Conservation (phyloP, 2,113 vertebrate genomes). For the Tor tambroides region DNA sequence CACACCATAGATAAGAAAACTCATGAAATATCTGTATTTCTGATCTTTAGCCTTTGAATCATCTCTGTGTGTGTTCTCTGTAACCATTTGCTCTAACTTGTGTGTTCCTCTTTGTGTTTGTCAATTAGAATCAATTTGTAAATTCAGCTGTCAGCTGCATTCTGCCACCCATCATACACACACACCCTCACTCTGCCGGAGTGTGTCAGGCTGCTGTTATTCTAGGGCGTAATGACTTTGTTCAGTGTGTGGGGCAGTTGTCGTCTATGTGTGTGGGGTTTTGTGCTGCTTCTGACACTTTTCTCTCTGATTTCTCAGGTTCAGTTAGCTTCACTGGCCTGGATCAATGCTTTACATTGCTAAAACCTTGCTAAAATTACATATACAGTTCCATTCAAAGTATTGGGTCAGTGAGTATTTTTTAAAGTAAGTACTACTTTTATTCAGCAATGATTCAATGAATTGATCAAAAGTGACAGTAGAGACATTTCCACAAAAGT, state of each 20-base stretch:
- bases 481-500: too few relatives aligned
- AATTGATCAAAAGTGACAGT: too few relatives aligned
- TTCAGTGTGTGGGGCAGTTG: slow-evolving; percentile 69
- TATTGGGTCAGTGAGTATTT: background rate
- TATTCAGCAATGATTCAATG: too few relatives aligned
- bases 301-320: background rate
- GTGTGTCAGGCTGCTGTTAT: slow-evolving; percentile 60
- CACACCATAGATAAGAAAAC: background rate
- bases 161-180: slow-evolving; percentile 32
- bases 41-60: background rate
- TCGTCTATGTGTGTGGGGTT: slow-evolving; percentile 43
- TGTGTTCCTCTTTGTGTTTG: slow-evolving; percentile 41
- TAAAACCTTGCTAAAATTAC: background rate
- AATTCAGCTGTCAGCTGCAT: slow-evolving; percentile 73
- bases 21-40: background rate
- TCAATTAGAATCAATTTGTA: slow-evolving; percentile 77
- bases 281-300: slow-evolving; percentile 3
- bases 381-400: background rate
- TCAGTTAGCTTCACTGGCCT: background rate
- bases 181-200: slow-evolving; percentile 29
- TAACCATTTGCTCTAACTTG: slow-evolving; percentile 31
- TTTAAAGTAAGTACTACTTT: too few relatives aligned
- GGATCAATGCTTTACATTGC: slow-evolving; percentile 27
- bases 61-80: slow-evolving; percentile 41
- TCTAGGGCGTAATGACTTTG: slow-evolving; percentile 65